Evolutionary conservation across 92 coral and sea anemone species (phyloP).

Genomic region (Micromussa lordhowensis): DNA sequence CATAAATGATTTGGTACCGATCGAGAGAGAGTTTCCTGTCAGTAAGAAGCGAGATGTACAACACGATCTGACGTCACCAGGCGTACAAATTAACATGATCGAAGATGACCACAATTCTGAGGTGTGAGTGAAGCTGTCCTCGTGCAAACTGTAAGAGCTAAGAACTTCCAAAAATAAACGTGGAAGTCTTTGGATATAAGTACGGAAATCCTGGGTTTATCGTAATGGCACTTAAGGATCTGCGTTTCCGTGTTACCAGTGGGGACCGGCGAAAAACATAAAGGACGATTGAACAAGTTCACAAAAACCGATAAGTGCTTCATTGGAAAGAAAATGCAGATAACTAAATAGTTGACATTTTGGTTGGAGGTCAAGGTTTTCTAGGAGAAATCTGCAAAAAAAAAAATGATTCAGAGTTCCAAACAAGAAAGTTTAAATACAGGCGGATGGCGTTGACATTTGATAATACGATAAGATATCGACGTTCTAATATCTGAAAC

Average conservation of each 20-base stretch:
- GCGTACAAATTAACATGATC: too few relatives aligned
- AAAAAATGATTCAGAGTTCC: background rate
- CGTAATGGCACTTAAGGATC: background rate
- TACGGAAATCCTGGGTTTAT: slow-evolving; percentile 1
- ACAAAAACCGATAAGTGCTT: background rate
- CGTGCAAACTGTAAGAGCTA: too few relatives aligned
- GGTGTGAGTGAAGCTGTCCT: background rate
- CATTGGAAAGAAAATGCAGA: background rate
- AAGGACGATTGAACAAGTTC: background rate
- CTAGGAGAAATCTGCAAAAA: background rate
- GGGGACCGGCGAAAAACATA: background rate
- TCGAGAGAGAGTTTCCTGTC: background rate
- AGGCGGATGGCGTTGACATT: background rate
- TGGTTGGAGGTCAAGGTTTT: slow-evolving; percentile 10
- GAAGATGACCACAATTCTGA: background rate
- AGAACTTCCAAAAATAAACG: background rate
- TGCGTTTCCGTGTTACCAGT: background rate
- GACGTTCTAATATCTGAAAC: background rate
- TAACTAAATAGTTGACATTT: slow-evolving; percentile 24
- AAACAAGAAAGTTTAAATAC: background rate
- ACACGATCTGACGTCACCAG: background rate
- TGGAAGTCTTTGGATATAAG: background rate
- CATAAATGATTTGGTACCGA: too few relatives aligned
- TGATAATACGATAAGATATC: background rate
- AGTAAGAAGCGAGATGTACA: background rate